Conservation (phyloP, 2,113 vertebrate genomes). For the Leucopsar rothschildi region DNA sequence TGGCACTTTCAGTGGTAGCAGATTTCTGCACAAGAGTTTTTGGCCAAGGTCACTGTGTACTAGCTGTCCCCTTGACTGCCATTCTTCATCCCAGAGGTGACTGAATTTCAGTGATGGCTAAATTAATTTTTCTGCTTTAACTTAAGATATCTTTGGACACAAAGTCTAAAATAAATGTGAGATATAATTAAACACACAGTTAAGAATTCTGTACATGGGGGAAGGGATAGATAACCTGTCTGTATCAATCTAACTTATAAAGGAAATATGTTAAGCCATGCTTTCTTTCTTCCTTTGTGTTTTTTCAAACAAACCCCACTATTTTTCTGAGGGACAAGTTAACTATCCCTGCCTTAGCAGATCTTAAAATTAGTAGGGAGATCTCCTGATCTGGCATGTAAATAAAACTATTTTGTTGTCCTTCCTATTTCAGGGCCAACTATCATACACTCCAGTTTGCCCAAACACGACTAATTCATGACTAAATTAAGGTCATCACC, state of each 20-base stretch:
- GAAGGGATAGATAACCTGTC: not conserved
- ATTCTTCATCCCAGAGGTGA: conserved; percentile 33
- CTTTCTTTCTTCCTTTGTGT: not conserved
- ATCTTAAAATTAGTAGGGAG: not conserved
- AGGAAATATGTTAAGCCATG: not conserved
- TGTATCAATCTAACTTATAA: not conserved
- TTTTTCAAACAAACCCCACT: not conserved
- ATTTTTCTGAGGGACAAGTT: not conserved
- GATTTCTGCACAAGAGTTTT: conserved; percentile 56
- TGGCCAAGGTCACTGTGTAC: conserved; percentile 42
- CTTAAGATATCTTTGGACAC: not conserved
- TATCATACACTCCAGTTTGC: not conserved
- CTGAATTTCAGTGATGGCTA: conserved; percentile 45
- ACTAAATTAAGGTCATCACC: not conserved
- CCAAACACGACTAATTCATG: not conserved
- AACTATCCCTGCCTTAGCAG: not conserved
- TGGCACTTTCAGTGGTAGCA: conserved; percentile 29
- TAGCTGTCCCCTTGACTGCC: conserved; percentile 32
- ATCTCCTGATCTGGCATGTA: not conserved
- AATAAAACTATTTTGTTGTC: not conserved
- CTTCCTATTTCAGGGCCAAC: not conserved
- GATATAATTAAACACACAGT: not conserved
- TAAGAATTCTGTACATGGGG: not conserved
- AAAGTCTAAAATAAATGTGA: conserved; percentile 7
- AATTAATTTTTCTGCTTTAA: conserved; percentile 31